phyloP scores from a whole-genome alignment of 1,140 invertebrate genomes.

The Achatina immaculata region DNA sequence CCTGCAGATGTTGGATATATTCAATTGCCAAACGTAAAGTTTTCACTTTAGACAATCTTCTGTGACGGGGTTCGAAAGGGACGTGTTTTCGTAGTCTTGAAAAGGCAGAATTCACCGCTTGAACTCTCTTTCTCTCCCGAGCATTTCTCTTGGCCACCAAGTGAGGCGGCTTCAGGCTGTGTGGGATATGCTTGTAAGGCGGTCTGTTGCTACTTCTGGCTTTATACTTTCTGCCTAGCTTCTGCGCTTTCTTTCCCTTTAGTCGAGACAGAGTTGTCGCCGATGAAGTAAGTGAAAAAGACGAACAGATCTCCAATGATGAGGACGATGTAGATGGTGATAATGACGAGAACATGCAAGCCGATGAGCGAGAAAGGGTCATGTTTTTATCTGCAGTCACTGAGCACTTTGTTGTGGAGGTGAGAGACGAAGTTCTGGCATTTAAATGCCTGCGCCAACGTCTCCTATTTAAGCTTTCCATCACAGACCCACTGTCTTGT shows the following conservation, averaged over 20 bases:
- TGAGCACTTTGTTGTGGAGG: too few relatives aligned
- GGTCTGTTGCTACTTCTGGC: conserved; percentile 29
- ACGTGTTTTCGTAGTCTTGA: conserved; percentile 61
- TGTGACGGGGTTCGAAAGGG: conserved; percentile 73
- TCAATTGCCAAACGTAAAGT: conserved; percentile 92
- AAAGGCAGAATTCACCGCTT: conserved; percentile 84
- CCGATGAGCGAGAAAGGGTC: neutral
- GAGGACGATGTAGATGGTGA: neutral
- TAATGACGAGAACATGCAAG: neutral
- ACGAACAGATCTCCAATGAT: neutral
- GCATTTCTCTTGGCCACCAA: conserved; percentile 92
- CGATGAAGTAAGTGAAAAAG: neutral
- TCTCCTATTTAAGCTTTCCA: neutral
- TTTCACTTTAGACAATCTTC: conserved; percentile 82
- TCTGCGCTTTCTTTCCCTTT: conserved; percentile 14
- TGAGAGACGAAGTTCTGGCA: neutral
- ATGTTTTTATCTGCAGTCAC: neutral
- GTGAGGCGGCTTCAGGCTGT: conserved; percentile 75
- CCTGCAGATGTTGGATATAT: conserved; percentile 88
- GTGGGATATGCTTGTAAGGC: conserved; percentile 58
- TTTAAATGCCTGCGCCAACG: conserved; percentile 4
- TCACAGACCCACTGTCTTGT: neutral
- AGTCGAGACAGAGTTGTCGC: neutral
- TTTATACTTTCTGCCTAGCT: conserved; percentile 18
- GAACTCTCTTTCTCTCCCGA: conserved; percentile 91